phyloP scores from a whole-genome alignment of 2,113 vertebrate species.

The Bagarius yarrelli region DNA sequence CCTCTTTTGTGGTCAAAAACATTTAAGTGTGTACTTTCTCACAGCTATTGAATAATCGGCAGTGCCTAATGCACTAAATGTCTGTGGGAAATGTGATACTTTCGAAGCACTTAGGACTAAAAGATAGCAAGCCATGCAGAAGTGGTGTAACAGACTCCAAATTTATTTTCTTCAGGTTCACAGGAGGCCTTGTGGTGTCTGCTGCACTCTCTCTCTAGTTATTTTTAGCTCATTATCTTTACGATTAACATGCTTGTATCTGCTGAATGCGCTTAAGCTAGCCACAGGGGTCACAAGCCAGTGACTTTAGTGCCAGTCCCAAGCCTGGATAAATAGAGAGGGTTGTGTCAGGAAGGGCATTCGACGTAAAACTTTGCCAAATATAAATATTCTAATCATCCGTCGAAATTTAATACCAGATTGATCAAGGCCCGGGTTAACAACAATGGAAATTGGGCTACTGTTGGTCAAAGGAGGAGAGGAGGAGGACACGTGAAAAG shows the following conservation, averaged over 20 bases:
- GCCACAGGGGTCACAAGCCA: not conserved
- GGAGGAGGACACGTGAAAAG: no score
- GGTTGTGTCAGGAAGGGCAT: no score
- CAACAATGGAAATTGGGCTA: no score
- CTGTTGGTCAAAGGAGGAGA: no score
- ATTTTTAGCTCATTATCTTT: conserved; percentile 18
- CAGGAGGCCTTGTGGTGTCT: not conserved
- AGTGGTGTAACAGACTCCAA: not conserved
- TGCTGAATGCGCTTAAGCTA: not conserved
- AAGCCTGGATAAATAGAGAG: no score
- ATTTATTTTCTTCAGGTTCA: conserved; percentile 25
- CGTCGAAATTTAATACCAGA: no score
- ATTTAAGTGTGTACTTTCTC: not conserved
- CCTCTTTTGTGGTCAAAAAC: not conserved
- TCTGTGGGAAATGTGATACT: not conserved
- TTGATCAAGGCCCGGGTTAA: no score
- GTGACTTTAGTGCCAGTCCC: no score
- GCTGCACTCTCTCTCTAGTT: not conserved
- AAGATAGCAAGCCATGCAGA: conserved; percentile 2
- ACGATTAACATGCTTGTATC: not conserved
- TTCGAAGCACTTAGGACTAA: not conserved
- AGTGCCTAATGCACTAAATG: not conserved
- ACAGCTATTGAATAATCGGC: not conserved
- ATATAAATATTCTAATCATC: no score
- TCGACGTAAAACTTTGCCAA: no score